phyloP scores from a whole-genome alignment of 1,140 invertebrate species.

The Nymphalis io region DNA sequence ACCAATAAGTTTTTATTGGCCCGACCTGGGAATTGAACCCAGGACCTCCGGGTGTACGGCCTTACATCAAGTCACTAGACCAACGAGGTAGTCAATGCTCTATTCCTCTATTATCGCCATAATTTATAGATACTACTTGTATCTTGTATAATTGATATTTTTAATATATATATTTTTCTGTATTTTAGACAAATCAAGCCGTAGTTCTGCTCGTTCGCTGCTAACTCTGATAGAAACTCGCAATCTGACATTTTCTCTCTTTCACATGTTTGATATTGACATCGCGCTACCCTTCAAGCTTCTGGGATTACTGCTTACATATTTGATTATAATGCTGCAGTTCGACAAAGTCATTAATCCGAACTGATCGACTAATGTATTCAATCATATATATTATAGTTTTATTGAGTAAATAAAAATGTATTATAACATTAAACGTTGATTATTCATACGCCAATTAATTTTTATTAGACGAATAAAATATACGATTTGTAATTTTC shows the following conservation, averaged over 20 bases:
- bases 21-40: too few species aligned
- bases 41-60: too few species aligned
- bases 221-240: constrained; percentile 58
- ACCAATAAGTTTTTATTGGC: too few species aligned
- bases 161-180: constrained; percentile 8
- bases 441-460: too few species aligned
- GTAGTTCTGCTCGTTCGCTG: constrained; percentile 52
- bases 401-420: neutral
- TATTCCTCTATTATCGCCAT: too few species aligned
- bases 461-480: too few species aligned
- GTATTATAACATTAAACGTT: neutral
- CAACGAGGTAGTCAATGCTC: too few species aligned
- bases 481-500: too few species aligned
- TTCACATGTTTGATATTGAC: constrained; percentile 65
- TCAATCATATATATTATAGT: neutral
- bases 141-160: neutral
- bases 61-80: too few species aligned
- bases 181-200: constrained; percentile 59
- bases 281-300: constrained; percentile 67
- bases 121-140: too few species aligned
- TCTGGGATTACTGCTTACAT: constrained; percentile 57
- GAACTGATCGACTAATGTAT: neutral
- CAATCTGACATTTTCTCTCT: constrained; percentile 59
- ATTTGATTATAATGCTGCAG: constrained; percentile 66
- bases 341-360: constrained; percentile 66